These are phyloP conservation scores for Drosophila parthenogenetica DNA, from an alignment of 2,888 invertebrate species.

Conservation along the genomic window DNA sequence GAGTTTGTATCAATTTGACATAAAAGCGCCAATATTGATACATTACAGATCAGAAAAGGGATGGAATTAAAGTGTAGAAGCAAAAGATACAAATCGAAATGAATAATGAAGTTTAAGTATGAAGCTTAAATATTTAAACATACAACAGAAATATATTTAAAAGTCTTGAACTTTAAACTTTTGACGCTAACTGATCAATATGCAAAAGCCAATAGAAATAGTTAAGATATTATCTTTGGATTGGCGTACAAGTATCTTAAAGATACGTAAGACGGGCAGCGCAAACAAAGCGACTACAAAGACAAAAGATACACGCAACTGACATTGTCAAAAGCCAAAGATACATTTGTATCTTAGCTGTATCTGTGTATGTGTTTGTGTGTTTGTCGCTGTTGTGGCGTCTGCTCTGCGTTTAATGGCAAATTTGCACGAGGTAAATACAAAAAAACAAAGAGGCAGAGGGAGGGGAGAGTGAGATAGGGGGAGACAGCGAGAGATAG, in stretches of 20 bases:
- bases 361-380: conserved; percentile 19
- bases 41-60: conserved; percentile 42
- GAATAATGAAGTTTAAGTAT: conserved; percentile 39
- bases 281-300: conserved; percentile 53
- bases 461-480: conserved; percentile 11
- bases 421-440: conserved; percentile 80
- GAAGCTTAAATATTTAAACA: not conserved
- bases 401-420: conserved; percentile 77
- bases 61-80: conserved; percentile 1
- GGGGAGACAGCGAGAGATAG: conserved; percentile 16
- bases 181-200: conserved; percentile 4
- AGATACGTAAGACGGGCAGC: conserved; percentile 52
- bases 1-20: conserved; percentile 50
- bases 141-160: not conserved
- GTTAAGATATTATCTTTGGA: conserved; percentile 19
- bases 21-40: conserved; percentile 70
- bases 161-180: conserved; percentile 1
- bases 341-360: conserved; percentile 60
- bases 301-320: conserved; percentile 52
- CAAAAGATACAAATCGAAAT: conserved; percentile 9
- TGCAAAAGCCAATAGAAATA: conserved; percentile 4
- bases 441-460: conserved; percentile 29
- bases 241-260: conserved; percentile 30
- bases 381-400: conserved; percentile 38
- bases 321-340: conserved; percentile 56